Evolutionary conservation across 2,113 vertebrate genomes (phyloP), one percentile per base, ranked within the genome.

Genomic region (Bambusicola thoracicus): DNA sequence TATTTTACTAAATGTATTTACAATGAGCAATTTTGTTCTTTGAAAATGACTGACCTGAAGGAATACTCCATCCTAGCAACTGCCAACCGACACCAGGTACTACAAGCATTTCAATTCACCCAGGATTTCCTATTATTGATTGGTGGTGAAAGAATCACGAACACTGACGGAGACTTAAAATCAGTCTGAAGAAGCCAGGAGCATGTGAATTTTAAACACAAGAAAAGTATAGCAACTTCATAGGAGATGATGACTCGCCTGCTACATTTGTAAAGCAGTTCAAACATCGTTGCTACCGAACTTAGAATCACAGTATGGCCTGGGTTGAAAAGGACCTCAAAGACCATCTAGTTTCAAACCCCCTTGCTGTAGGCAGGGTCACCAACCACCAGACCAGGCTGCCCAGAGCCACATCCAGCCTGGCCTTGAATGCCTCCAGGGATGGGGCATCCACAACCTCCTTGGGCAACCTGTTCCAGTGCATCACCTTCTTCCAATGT

Each of bases 1-100:
- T 41, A 80, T 77, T 89, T 91, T 75, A 89, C 91, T 93, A 85
- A 93, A 82, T 80, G 55, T 85, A 89, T 11, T 62, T 74, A 19
- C 77, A 85, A 87, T n/a, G 58, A 91, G 66, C 24, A 55, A 40
- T 83, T 92, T 95, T 83, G 59, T 75, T 56, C 62, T 90, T 74
- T 80, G 75, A 91, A 82, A 94, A 92, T 61, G 80, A 67, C 32
- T 70, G 84, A 72, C 32, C 92, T 51, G 44, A 77, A 89, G 55
- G 46, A 85, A 92, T 32, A 55, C 18, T 75, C 41, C 5, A 12
- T 65, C 46, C 58, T 11, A 59, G 63, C 32, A 55, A 81, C 58
- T 43, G 48, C 51, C 56, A 55, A 2, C 17, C 43, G 49, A 85
- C 4, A 5, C 17, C 72, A 77, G 67, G 29, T 67, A 67, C 49